Evolutionary conservation across 2,113 vertebrate genomes (phyloP).

Genomic region (Scopus umbretta): DNA sequence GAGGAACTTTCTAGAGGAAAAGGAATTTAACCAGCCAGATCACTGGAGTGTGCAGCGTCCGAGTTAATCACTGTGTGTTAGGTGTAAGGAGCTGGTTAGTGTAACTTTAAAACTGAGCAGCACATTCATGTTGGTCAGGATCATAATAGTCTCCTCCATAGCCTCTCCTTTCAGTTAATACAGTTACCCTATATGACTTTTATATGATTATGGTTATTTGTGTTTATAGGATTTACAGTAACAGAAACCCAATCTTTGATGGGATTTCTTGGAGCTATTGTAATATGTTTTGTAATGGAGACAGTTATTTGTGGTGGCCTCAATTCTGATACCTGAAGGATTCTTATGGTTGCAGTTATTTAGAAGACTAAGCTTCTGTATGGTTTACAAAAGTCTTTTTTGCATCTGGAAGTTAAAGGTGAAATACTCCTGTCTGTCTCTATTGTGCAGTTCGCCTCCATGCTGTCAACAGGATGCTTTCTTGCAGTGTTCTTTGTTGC

Average conservation of each 20-base stretch:
- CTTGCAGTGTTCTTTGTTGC: slow-evolving; percentile 21
- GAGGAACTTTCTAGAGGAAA: not conserved
- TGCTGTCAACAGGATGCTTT: not conserved
- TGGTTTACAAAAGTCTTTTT: not conserved
- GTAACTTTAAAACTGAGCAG: not conserved
- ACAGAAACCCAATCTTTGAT: not conserved
- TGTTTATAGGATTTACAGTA: not conserved
- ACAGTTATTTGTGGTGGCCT: not conserved
- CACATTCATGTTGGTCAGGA: not conserved
- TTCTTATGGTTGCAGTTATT: not conserved
- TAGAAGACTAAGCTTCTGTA: not conserved
- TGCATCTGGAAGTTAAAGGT: not conserved
- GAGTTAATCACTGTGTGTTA: not conserved
- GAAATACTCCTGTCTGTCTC: not conserved
- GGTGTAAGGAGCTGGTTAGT: not conserved
- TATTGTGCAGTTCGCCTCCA: not conserved
- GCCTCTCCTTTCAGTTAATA: not conserved
- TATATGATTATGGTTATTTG: not conserved
- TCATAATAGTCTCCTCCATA: not conserved
- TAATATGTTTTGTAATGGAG: not conserved
- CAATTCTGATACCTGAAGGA: not conserved
- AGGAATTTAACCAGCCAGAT: not conserved
- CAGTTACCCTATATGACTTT: not conserved
- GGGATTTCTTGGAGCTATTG: not conserved
- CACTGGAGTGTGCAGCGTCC: not conserved